Conservation (phyloP, 2,888 invertebrate species). For the Drosophila paranaensis region DNA sequence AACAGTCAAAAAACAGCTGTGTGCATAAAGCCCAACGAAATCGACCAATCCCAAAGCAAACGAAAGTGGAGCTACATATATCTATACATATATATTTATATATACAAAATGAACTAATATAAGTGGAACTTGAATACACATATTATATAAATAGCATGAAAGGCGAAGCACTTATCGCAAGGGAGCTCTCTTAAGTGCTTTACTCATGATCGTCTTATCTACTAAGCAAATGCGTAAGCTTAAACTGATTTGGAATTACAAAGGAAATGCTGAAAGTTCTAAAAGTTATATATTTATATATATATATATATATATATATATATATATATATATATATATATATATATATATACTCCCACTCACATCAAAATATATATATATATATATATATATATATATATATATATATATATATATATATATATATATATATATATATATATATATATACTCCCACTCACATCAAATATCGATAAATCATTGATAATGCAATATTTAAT, state of each 20-base stretch:
- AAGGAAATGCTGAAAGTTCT: conserved; percentile 13
- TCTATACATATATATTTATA: neutral
- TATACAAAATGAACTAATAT: conserved; percentile 10
- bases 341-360: too few species aligned
- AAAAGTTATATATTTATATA: neutral
- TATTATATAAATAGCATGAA: conserved; percentile 6
- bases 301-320: too few species aligned
- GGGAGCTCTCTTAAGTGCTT: conserved; percentile 19
- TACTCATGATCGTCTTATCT: conserved; percentile 36
- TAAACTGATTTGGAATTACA: conserved; percentile 18
- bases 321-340: too few species aligned
- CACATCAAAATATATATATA: too few species aligned
- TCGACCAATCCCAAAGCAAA: conserved; percentile 40
- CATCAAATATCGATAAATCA: conserved; percentile 40
- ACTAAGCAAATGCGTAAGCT: conserved; percentile 8
- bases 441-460: neutral
- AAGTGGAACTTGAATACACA: neutral
- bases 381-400: too few species aligned
- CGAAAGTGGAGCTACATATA: conserved; percentile 51
- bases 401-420: too few species aligned
- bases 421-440: too few species aligned
- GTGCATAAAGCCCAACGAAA: conserved; percentile 51
- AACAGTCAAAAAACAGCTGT: conserved; percentile 67
- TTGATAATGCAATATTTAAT: conserved; percentile 29
- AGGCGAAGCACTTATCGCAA: conserved; percentile 16